phyloP scores from a whole-genome alignment of 2,797 vertebrate genomes.

The Hippopotamyrus pictus region DNA sequence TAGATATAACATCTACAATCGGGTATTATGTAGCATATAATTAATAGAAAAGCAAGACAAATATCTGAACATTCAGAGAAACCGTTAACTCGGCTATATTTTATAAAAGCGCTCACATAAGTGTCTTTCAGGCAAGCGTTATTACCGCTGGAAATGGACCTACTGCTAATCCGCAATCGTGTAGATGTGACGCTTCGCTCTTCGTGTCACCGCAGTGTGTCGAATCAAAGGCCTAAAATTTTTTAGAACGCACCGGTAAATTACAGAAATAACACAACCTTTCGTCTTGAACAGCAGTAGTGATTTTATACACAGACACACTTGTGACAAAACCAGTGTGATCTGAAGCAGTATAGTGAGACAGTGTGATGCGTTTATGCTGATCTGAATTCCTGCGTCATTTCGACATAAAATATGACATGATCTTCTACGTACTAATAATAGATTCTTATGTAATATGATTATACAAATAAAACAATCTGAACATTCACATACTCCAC shows the following conservation, averaged over 20 bases:
- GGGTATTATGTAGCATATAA: background rate
- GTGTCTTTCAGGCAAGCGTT: background rate
- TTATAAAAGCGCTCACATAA: background rate
- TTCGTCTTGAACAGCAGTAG: background rate
- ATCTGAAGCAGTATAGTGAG: background rate
- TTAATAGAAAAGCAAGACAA: background rate
- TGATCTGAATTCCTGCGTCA: background rate
- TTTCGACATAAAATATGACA: background rate
- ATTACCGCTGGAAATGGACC: background rate
- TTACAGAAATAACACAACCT: background rate
- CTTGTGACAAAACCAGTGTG: background rate
- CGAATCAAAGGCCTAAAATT: background rate
- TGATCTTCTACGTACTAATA: background rate
- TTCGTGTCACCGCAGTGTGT: background rate
- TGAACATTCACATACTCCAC: background rate
- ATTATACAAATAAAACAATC: background rate
- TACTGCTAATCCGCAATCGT: background rate
- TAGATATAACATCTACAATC: background rate
- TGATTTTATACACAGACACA: background rate
- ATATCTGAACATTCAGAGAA: background rate
- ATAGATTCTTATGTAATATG: background rate
- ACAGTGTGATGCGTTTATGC: background rate
- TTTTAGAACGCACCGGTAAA: background rate
- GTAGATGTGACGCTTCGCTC: background rate
- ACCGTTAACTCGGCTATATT: background rate